Evolutionary conservation across 2,113 vertebrate genomes (phyloP).

Genomic region (Menura novaehollandiae): DNA sequence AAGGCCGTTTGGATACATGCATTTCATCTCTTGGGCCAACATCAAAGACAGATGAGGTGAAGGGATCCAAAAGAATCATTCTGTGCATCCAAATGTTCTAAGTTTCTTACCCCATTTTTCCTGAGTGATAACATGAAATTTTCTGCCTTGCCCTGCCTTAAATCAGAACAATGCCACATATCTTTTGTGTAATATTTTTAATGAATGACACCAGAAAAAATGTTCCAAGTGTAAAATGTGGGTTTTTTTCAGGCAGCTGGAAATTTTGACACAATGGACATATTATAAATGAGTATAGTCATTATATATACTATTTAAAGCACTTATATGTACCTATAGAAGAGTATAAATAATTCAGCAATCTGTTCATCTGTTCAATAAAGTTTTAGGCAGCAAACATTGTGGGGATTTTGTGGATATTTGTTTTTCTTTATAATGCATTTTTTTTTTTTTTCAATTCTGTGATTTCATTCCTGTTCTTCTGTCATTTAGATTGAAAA

Average conservation of each 20-base stretch:
- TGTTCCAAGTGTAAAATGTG: not conserved
- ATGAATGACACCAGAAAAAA: not conserved
- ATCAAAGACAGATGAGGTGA: not conserved
- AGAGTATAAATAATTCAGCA: not conserved
- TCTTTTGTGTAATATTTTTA: not conserved
- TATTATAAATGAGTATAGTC: not conserved
- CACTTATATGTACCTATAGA: not conserved
- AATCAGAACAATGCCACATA: not conserved
- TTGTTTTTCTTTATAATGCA: not conserved
- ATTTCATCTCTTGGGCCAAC: not conserved
- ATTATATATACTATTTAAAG: not conserved
- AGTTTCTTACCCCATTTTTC: not conserved
- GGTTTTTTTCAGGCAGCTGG: not conserved
- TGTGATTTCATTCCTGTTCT: not conserved
- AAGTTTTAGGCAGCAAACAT: not conserved
- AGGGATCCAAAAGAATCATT: not conserved
- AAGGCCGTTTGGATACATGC: not conserved
- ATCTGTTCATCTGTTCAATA: not conserved
- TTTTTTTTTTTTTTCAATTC: not conserved
- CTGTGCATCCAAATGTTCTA: not conserved
- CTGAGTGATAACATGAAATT: not conserved
- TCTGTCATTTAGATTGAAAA: not conserved
- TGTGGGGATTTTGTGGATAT: not conserved
- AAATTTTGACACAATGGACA: not conserved
- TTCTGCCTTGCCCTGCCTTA: not conserved